Percentiles rank a stretch among this genome's conserved stretches.
Evolutionary conservation across 2,888 invertebrate species (phyloP).

Genomic region (Cosmorhoe ocellata): DNA sequence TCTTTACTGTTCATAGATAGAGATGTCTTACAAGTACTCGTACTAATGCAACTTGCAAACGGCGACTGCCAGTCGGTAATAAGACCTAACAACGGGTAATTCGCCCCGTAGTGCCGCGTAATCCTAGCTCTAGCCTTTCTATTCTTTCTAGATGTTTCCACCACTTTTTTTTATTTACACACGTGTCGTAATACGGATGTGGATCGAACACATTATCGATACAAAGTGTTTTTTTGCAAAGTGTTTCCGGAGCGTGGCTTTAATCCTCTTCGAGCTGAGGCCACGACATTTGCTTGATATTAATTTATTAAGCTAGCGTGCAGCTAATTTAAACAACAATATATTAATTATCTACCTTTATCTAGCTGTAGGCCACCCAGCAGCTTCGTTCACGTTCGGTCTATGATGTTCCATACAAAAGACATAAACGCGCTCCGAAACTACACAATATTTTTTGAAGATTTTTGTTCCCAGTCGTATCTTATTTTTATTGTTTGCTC

Average conservation of each 20-base stretch:
- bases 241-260: slow-evolving; percentile 23
- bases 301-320: no score
- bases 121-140: slow-evolving; percentile 15
- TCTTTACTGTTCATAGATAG: no score
- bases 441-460: not conserved
- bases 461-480: not conserved
- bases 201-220: slow-evolving; percentile 31
- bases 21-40: no score
- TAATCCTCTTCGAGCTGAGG: slow-evolving; percentile 30
- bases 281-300: no score
- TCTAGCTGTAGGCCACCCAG: no score
- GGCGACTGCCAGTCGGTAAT: not conserved
- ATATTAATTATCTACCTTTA: no score
- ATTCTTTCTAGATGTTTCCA: slow-evolving; percentile 12
- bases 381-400: no score
- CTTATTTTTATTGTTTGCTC: no score
- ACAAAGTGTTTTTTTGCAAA: slow-evolving; percentile 39
- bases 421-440: not conserved
- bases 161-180: not conserved
- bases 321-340: not conserved
- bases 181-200: slow-evolving; percentile 34
- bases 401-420: not conserved
- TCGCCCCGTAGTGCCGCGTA: slow-evolving; percentile 7
- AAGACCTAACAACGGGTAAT: slow-evolving; percentile 9
- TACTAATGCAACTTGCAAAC: not conserved